Evolutionary conservation across 2,888 invertebrate species (phyloP).

Genomic region (Netelia melanura): DNA sequence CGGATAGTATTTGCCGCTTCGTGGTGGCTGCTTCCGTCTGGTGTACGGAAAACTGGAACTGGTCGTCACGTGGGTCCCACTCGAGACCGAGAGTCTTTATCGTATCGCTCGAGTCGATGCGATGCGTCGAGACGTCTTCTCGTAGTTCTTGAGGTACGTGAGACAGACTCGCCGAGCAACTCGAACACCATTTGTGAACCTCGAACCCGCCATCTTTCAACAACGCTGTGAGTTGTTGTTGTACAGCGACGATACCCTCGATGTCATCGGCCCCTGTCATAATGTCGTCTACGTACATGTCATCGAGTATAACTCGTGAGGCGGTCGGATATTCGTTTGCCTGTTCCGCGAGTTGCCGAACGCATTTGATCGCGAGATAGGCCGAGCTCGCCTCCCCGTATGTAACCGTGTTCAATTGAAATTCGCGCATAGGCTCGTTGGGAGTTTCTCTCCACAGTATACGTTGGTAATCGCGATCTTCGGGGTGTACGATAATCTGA

Average conservation of each 20-base stretch:
- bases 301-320: slow-evolving; percentile 31
- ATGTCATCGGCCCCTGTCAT: slow-evolving; percentile 57
- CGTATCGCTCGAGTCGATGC: slow-evolving; percentile 44
- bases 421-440: slow-evolving; percentile 23
- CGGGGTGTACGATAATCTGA: slow-evolving; percentile 50
- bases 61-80: slow-evolving; percentile 29
- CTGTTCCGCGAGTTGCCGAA: slow-evolving; percentile 66
- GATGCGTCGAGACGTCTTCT: not conserved
- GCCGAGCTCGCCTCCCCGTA: slow-evolving; percentile 71
- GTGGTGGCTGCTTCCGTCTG: slow-evolving; percentile 9
- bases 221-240: slow-evolving; percentile 47
- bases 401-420: slow-evolving; percentile 30
- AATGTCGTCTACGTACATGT: too few relatives aligned
- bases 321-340: slow-evolving; percentile 63
- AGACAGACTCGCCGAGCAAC: not conserved
- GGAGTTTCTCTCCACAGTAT: slow-evolving; percentile 49
- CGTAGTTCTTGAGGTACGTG: not conserved
- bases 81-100: slow-evolving; percentile 13
- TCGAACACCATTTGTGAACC: slow-evolving; percentile 59
- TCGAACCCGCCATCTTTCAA: slow-evolving; percentile 46
- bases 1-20: slow-evolving; percentile 50
- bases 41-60: slow-evolving; percentile 34
- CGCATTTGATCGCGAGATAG: slow-evolving; percentile 69
- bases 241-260: slow-evolving; percentile 58
- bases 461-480: slow-evolving; percentile 58